Base-by-base conservation (phyloP, 2,888 invertebrate species). In the Erebia ligea region DNA sequence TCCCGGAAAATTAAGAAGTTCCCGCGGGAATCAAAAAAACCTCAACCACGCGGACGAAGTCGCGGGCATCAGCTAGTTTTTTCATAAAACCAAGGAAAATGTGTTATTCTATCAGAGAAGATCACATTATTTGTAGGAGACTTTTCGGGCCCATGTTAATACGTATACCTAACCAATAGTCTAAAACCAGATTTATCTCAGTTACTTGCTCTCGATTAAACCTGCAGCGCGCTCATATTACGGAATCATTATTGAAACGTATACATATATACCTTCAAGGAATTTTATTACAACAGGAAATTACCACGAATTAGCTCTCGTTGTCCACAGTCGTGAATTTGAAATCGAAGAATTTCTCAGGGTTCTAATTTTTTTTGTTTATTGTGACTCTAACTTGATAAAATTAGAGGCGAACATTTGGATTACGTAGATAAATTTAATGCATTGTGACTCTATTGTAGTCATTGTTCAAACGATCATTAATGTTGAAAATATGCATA, bases 171-270 rank as follows among this genome's bases (percentile, higher is more conserved):
- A 5, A 66, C 13, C 1, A 19, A 40, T 15, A 45, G 5, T 58
- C 56, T n/a, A 25, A 25, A 57, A 5, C 11, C 25, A 57, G 25
- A 57, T 25, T 57, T 25, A 57, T 11, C 5, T 57, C 25, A 57
- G 1, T 54, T 15, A 34, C 25, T 52, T 64, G 34, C 21, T 57
- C 40, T 66, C 66, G 45, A 54, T 21, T 57, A 9, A 57, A 66
- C 45, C n/a, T n/a, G n/a, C 21, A 10, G 17, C 13, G 6, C n/a
- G 56, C 15, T 65, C 66, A 25, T 40, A 57, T 66, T 66, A 66
- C 66, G 66, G 66, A 66, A 56, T 54, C 3, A 54, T 40, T 19
- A 40, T 54, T 52, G 34, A 54, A 17, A 34, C 61, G 17, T 11
- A 1, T 61, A 61, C 42, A 34, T 42, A 19, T 11, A 1, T 61